Evolutionary conservation across 2,888 invertebrate genomes (phyloP).

Genomic region (Poecilus cupreus): DNA sequence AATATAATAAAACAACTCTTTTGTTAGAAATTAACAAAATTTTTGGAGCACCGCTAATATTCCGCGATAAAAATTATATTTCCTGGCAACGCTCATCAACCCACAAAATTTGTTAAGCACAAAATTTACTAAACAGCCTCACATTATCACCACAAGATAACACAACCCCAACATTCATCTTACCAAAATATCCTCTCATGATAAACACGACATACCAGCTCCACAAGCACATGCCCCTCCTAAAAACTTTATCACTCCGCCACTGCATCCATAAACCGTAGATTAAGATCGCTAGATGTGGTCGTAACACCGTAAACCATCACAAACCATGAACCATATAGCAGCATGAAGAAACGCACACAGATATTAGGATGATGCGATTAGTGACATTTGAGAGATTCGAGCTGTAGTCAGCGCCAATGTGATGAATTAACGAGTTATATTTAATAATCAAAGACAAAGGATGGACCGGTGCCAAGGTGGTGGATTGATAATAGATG

Average conservation of each 20-base stretch:
- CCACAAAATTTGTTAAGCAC: too few relatives aligned
- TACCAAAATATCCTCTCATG: background rate
- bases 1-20: too few relatives aligned
- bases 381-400: background rate
- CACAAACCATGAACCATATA: background rate
- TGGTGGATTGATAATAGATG: too few relatives aligned
- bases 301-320: background rate
- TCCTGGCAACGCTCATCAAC: too few relatives aligned
- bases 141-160: too few relatives aligned
- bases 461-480: too few relatives aligned
- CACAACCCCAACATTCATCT: background rate
- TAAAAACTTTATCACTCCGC: background rate
- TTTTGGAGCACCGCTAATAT: too few relatives aligned
- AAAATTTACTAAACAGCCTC: too few relatives aligned
- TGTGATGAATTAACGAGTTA: background rate
- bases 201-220: background rate
- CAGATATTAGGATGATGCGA: too few relatives aligned
- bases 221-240: background rate
- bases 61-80: too few relatives aligned
- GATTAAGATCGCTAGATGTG: conserved; percentile 6
- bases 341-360: background rate
- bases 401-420: background rate
- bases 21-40: too few relatives aligned
- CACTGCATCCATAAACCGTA: conserved; percentile 9
- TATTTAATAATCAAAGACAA: too few relatives aligned